These are phyloP conservation scores for Antigone vipio DNA, from an alignment of 2,113 vertebrate species.

Conservation along the genomic window DNA sequence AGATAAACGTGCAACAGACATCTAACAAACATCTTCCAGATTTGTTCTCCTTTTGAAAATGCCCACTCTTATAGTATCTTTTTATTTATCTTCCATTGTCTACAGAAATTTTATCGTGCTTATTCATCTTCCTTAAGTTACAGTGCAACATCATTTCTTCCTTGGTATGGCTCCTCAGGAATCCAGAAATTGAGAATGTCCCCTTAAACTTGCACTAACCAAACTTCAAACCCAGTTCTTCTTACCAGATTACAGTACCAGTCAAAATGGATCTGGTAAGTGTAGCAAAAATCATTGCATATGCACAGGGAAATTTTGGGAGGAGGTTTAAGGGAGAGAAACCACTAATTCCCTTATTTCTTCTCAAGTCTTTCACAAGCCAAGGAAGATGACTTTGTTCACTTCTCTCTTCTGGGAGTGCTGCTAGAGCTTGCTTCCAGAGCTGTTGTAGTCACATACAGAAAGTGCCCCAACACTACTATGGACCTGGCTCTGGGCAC, in stretches of 20 bases:
- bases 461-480: background rate
- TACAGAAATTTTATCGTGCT: background rate
- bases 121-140: background rate
- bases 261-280: background rate
- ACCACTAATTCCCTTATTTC: background rate
- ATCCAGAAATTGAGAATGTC: background rate
- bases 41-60: background rate
- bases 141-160: background rate
- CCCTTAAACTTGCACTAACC: background rate
- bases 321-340: background rate
- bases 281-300: background rate
- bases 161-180: background rate
- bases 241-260: background rate
- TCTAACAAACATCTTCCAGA: background rate
- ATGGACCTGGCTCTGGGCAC: background rate
- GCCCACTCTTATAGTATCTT: background rate
- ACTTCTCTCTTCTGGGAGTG: background rate
- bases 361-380: background rate
- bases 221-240: background rate
- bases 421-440: background rate
- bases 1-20: background rate
- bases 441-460: background rate
- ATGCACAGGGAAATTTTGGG: background rate
- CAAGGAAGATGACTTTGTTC: background rate
- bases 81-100: background rate